phyloP scores from a whole-genome alignment of 2,888 invertebrate genomes.

The Galerucella pusilla region DNA sequence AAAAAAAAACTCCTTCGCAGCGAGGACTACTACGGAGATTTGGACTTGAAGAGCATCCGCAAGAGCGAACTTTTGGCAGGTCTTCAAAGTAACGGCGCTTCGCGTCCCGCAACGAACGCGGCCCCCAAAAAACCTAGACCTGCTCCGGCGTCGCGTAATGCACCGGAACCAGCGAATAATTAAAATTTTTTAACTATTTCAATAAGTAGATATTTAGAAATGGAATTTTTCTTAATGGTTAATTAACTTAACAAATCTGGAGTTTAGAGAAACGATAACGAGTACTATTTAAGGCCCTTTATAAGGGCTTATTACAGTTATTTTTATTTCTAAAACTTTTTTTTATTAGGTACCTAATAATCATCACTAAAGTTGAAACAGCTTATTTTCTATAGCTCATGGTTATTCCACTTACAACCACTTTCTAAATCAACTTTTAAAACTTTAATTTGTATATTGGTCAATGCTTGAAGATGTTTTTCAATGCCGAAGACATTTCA shows the following conservation, averaged over 20 bases:
- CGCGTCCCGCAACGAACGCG: constrained; percentile 60
- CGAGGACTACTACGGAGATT: constrained; percentile 96
- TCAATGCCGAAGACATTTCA: too few species aligned
- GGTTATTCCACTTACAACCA: not conserved
- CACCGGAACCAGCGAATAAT: constrained; percentile 58
- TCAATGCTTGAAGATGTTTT: too few species aligned
- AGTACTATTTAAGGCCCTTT: constrained; percentile 16
- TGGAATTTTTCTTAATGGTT: constrained; percentile 24
- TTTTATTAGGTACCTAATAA: not conserved
- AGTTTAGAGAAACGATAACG: not conserved
- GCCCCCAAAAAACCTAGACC: constrained; percentile 65
- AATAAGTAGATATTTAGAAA: constrained; percentile 12
- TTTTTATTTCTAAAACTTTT: not conserved
- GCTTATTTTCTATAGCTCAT: not conserved
- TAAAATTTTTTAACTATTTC: constrained; percentile 19
- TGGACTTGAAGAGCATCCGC: constrained; percentile 94
- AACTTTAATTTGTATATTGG: too few species aligned
- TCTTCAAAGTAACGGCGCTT: constrained; percentile 71
- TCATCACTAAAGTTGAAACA: not conserved
- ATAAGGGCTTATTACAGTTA: constrained; percentile 14
- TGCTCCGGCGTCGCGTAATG: constrained; percentile 60
- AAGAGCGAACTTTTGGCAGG: constrained; percentile 92
- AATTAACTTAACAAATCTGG: constrained; percentile 11
- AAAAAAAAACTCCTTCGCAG: constrained; percentile 70
- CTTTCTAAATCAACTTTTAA: not conserved